phyloP scores from a whole-genome alignment of 2,888 invertebrate species.

The Cephus runcator region DNA sequence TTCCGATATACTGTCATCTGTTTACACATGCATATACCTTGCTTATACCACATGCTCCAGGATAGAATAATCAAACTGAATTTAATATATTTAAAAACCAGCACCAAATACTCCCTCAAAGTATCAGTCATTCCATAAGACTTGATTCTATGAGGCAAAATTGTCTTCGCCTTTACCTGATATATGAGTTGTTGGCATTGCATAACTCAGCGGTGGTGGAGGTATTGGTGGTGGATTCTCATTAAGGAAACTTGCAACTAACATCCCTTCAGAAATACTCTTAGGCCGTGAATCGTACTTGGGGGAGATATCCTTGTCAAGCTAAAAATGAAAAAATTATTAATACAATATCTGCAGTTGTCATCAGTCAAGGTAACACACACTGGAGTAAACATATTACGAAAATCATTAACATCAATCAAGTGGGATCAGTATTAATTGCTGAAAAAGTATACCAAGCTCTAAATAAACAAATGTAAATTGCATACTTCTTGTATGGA shows the following conservation, averaged over 20 bases:
- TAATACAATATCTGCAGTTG: not conserved
- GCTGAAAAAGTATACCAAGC: not conserved
- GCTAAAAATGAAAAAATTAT: slow-evolving; percentile 39
- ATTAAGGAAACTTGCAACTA: slow-evolving; percentile 50
- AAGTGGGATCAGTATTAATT: not conserved
- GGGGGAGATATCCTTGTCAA: slow-evolving; percentile 51
- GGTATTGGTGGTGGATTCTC: slow-evolving; percentile 75
- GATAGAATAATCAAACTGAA: not conserved
- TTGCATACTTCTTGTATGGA: not conserved
- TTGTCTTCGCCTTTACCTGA: slow-evolving; percentile 44
- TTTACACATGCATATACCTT: slow-evolving; percentile 5
- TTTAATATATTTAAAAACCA: not conserved
- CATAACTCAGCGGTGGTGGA: slow-evolving; percentile 73
- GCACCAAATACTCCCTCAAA: not conserved
- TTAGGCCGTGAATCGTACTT: slow-evolving; percentile 56
- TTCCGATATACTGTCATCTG: slow-evolving; percentile 69
- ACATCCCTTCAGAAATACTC: slow-evolving; percentile 60
- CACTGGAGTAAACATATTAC: not conserved
- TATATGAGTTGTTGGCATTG: slow-evolving; percentile 45
- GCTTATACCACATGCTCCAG: not conserved
- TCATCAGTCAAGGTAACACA: not conserved
- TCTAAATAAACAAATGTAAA: not conserved
- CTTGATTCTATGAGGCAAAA: not conserved
- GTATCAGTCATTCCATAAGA: not conserved
- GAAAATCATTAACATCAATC: not conserved